phyloP scores from a whole-genome alignment of 2,113 vertebrate genomes.

The Tor tambroides region DNA sequence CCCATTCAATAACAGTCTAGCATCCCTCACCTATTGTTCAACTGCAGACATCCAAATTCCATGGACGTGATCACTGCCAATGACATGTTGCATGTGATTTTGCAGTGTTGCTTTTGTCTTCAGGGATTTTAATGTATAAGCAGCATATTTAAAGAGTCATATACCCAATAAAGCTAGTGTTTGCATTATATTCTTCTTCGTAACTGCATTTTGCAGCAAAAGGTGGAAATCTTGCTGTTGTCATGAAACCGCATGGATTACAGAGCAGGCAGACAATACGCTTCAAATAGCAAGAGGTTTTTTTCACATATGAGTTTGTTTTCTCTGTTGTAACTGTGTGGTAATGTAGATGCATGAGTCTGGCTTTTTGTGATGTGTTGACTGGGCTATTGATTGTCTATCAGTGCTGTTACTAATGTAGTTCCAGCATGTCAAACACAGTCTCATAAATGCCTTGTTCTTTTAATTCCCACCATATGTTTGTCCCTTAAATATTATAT shows the following conservation, averaged over 20 bases:
- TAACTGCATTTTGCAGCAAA: neutral
- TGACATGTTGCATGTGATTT: conserved; percentile 36
- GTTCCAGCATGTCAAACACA: conserved; percentile 22
- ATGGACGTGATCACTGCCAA: conserved; percentile 14
- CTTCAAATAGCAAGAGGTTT: neutral
- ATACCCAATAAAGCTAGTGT: neutral
- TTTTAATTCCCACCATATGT: neutral
- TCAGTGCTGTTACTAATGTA: conserved; percentile 30
- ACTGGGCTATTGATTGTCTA: conserved; percentile 6
- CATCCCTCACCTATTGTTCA: conserved; percentile 60
- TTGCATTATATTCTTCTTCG: neutral
- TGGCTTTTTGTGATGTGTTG: neutral
- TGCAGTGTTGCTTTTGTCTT: neutral
- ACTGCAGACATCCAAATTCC: conserved; percentile 46
- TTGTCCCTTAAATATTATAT: neutral
- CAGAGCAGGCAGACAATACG: neutral
- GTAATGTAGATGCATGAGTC: neutral
- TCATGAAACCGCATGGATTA: conserved; percentile 1
- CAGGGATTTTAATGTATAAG: neutral
- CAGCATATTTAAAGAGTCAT: neutral
- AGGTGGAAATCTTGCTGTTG: neutral
- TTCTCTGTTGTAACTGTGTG: neutral
- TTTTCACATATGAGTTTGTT: no score
- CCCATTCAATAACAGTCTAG: conserved; percentile 31
- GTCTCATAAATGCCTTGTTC: conserved; percentile 1